Evolutionary conservation across 2,888 invertebrate species (phyloP).

Genomic region (Philonicus albiceps): DNA sequence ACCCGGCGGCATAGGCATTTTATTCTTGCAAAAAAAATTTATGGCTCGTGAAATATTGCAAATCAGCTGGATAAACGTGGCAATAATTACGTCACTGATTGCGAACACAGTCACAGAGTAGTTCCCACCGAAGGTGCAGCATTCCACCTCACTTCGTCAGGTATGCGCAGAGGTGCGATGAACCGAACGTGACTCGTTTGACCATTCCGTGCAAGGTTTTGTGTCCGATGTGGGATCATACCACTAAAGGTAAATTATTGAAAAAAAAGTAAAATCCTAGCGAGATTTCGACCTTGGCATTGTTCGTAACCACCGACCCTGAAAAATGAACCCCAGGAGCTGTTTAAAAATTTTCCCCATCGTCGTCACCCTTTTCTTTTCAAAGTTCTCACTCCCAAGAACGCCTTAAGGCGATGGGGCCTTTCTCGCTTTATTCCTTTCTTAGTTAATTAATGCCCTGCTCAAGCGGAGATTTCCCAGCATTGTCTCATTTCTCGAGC

Average conservation of each 20-base stretch:
- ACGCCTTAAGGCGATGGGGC: not conserved
- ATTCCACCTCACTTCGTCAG: not conserved
- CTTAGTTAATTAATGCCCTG: not conserved
- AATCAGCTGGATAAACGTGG: not conserved
- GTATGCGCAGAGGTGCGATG: not conserved
- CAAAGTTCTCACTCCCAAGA: not conserved
- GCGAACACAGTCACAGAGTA: not conserved
- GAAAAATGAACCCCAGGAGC: not conserved
- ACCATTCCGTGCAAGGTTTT: not conserved
- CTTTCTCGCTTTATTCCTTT: not conserved
- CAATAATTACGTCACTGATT: not conserved
- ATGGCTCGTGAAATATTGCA: not conserved
- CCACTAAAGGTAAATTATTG: not conserved
- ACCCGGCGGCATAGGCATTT: not conserved
- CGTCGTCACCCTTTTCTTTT: not conserved
- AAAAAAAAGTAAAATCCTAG: not conserved
- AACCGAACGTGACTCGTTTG: not conserved
- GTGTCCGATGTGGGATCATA: not conserved
- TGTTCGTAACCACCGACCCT: not conserved
- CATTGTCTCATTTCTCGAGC: not conserved
- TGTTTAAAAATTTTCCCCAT: not conserved
- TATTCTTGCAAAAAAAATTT: not conserved
- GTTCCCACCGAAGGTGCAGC: not conserved
- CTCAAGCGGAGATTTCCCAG: not conserved
- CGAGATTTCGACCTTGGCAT: not conserved